phyloP scores from a whole-genome alignment of 2,888 invertebrate species.

The Trichogramma evanescens region DNA sequence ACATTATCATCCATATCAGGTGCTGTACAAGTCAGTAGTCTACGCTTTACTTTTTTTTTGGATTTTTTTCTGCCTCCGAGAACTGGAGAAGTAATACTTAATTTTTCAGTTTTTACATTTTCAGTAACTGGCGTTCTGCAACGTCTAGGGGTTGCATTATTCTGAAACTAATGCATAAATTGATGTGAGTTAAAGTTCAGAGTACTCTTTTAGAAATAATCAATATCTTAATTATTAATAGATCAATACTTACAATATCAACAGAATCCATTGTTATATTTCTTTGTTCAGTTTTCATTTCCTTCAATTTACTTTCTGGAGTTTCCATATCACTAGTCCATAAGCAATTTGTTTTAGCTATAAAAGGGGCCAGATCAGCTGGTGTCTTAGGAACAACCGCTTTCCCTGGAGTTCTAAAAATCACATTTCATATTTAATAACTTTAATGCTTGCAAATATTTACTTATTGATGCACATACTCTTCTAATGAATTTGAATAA shows the following conservation, averaged over 20 bases:
- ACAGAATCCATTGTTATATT: slow-evolving; percentile 8
- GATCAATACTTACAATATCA: slow-evolving; percentile 10
- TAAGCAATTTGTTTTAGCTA: slow-evolving; percentile 29
- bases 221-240: background rate
- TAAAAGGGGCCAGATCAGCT: slow-evolving; percentile 30
- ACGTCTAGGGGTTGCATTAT: slow-evolving; percentile 6
- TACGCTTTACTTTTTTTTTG: slow-evolving; percentile 27
- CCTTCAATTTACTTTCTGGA: slow-evolving; percentile 25
- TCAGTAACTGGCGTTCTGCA: slow-evolving; percentile 17
- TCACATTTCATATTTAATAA: background rate
- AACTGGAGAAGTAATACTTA: slow-evolving; percentile 27
- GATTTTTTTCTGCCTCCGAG: slow-evolving; percentile 25
- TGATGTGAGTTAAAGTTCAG: background rate
- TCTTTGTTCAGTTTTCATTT: slow-evolving; percentile 3
- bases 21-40: slow-evolving; percentile 26
- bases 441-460: slow-evolving; percentile 2
- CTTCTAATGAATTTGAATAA: slow-evolving; percentile 11
- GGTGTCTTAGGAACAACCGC: slow-evolving; percentile 33
- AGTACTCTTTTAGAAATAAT: background rate
- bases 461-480: slow-evolving; percentile 13
- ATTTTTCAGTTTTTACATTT: slow-evolving; percentile 13
- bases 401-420: slow-evolving; percentile 27
- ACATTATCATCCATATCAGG: slow-evolving; percentile 9
- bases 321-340: slow-evolving; percentile 40
- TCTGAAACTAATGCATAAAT: slow-evolving; percentile 1